Evolutionary conservation across 2,888 invertebrate genomes (phyloP), one percentile per base, ranked within the genome.

Genomic region (Mesochorus sp.): DNA sequence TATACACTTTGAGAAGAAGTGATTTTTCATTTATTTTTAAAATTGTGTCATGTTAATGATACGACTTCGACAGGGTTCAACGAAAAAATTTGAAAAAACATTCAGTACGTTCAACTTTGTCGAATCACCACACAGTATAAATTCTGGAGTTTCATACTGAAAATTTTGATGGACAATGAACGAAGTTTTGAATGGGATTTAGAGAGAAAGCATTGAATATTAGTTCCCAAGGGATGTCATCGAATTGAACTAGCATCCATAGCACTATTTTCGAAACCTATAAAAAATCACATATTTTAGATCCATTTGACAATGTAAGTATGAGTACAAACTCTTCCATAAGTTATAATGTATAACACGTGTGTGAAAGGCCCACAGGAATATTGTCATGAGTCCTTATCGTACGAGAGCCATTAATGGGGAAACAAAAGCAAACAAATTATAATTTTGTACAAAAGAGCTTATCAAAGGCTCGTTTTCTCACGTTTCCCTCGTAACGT

Each of bases 151-250:
- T 71, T 39, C 24, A 64, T 49, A 37, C 47, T 49, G n/a, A 67
- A 77, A 68, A 77, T 62, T 44, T 37, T 73, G 42, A 67, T 57
- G 28, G 55, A 49, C 51, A 62, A 73, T 68, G 49, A 26, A 44
- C 21, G 37, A 21, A 55, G 62, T 59, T 47, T 19, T 34, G 42
- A 21, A 28, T 28, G 34, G 49, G 21, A 61, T 49, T 47, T 57
- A 24, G 47, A 17, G 57, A 62, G 62, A 62, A 39, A 73, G 44
- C 68, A 57, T 73, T 57, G n/a, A 73, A 68, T 73, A 77, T 73
- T 73, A 26, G 57, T 57, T 57, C 68, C 49, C 24, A 21, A 39
- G 51, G 28, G 55, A 70, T 62, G 62, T n/a, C n/a, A n/a, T n/a
- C n/a, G n/a, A n/a, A n/a, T n/a, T n/a, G n/a, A n/a, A n/a, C n/a